Percentiles rank a stretch among this genome's conserved stretches.
Conservation (phyloP, 2,113 vertebrate species). For the Anser cygnoides region DNA sequence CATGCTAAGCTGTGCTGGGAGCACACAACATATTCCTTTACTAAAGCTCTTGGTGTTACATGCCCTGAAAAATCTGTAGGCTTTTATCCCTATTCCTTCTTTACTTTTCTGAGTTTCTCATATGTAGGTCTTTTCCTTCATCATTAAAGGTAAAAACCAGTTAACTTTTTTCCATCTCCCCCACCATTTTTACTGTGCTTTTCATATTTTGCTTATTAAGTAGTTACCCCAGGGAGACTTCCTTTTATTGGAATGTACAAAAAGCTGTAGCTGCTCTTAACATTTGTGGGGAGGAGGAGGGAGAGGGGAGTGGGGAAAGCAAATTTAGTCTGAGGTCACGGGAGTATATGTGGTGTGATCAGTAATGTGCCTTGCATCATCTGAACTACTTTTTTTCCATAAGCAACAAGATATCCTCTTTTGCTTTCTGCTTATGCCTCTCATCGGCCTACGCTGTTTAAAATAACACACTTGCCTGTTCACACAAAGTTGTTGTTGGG, state of each 20-base stretch:
- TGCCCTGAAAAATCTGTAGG: not conserved
- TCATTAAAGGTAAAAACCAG: constrained; percentile 19
- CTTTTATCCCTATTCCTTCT: not conserved
- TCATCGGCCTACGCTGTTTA: not conserved
- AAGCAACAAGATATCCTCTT: not conserved
- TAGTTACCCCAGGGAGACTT: constrained; percentile 6
- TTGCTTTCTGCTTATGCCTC: not conserved
- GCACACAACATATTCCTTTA: not conserved
- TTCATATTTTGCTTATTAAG: constrained; percentile 54
- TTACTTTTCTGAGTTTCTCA: not conserved
- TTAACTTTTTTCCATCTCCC: not conserved
- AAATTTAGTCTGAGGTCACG: constrained; percentile 2
- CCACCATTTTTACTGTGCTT: constrained; percentile 6
- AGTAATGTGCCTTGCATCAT: not conserved
- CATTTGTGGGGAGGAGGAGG: not conserved
- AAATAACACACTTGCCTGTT: not conserved
- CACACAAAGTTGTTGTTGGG: not conserved
- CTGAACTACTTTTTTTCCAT: not conserved
- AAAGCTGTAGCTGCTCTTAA: constrained; percentile 12
- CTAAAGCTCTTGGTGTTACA: not conserved
- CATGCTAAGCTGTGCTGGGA: constrained; percentile 22
- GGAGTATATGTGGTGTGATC: not conserved
- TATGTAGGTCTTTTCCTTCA: not conserved
- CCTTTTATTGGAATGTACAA: not conserved
- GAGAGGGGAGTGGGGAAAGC: not conserved